A percentile compares a stretch with the other conserved stretches of the same genome.
Conservation (phyloP, 2,113 vertebrate genomes). For the Tenrec ecaudatus region DNA sequence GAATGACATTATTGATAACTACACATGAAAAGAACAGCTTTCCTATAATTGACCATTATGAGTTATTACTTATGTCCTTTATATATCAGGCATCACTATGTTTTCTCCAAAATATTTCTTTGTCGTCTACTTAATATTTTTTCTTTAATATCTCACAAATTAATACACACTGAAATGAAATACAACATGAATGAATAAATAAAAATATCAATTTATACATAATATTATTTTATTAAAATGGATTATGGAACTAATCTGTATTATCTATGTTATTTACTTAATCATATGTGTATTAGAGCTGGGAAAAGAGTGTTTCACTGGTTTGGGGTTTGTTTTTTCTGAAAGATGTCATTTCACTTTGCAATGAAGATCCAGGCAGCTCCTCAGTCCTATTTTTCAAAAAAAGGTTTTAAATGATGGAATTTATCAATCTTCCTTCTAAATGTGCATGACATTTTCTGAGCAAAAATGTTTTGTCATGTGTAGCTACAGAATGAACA, state of each 20-base stretch:
- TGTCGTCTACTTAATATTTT: not conserved
- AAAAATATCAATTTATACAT: not conserved
- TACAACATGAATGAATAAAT: not conserved
- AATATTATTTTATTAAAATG: not conserved
- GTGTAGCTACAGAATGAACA: conserved; percentile 37
- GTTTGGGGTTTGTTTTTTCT: conserved; percentile 16
- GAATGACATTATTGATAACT: not conserved
- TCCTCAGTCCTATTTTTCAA: not conserved
- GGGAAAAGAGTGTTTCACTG: not conserved
- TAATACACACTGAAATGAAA: not conserved
- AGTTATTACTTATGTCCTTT: not conserved
- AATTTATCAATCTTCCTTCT: conserved; percentile 58
- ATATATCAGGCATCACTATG: not conserved
- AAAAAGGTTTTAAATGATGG: not conserved
- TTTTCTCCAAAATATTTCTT: not conserved
- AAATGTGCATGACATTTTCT: conserved; percentile 45
- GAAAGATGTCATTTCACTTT: not conserved
- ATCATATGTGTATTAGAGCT: not conserved
- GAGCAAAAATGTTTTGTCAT: conserved; percentile 51
- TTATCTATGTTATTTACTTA: not conserved
- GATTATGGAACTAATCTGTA: not conserved
- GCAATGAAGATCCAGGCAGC: not conserved
- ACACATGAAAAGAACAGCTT: not conserved
- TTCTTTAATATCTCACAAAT: not conserved
- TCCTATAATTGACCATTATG: not conserved